A percentile compares a stretch with the other conserved stretches of the same genome.
Conservation (phyloP, 2,113 vertebrate species). For the Cyanoderma ruficeps region DNA sequence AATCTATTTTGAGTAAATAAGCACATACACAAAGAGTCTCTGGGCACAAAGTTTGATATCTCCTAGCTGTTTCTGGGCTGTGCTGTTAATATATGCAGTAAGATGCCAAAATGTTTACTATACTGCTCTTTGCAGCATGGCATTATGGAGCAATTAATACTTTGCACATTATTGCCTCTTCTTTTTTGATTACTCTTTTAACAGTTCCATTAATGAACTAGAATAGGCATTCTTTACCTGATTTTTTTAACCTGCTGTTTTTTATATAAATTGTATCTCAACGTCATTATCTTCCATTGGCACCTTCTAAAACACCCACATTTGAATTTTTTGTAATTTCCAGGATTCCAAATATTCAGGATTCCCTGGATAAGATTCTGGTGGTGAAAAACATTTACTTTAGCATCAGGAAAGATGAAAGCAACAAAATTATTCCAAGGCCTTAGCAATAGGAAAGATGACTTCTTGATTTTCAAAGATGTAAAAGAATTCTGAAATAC, state of each 20-base stretch:
- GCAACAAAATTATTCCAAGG: neutral
- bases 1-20: neutral
- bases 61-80: neutral
- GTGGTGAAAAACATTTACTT: neutral
- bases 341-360: no score
- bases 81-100: neutral
- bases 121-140: neutral
- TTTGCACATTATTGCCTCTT: neutral
- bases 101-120: neutral
- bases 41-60: neutral
- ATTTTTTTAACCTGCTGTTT: slow-evolving; percentile 1
- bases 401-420: neutral
- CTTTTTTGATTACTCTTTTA: neutral
- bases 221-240: neutral
- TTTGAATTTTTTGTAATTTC: neutral
- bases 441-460: neutral
- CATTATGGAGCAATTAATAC: neutral
- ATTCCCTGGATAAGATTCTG: neutral
- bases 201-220: neutral
- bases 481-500: neutral
- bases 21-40: neutral
- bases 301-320: neutral
- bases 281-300: neutral
- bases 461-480: neutral
- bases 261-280: neutral